Base-by-base conservation (phyloP, 2,888 invertebrate species). In the Formica aserva region DNA sequence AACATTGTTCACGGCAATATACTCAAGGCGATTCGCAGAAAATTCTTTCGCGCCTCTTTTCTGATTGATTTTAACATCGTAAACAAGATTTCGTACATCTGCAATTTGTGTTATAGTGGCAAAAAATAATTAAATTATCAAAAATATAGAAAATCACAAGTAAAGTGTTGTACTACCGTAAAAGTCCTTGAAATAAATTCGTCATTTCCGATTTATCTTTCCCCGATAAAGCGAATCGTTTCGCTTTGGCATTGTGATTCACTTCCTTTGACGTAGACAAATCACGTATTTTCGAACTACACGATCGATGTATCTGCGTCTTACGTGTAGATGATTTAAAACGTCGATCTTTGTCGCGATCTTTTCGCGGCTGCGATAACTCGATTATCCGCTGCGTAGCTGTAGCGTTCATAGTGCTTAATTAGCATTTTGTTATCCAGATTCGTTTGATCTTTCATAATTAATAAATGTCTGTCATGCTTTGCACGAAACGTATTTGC, bases 331-430 rank as follows among this genome's bases (percentile, higher is more conserved):
- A 9, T 38, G 18, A 62, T 26, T 48, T 26, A 57, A 18, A 57
- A 26, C 3, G 3, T 26, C 29, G 15, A 8, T 57, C 18, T 35
- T 35, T 35, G 35, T 35, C 4, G 6, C 6, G 6, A 35, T 35
- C 6, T 76, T 15, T 86, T 29, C 62, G 88, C 6, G 92, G 91
- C 60, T 75, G 87, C 9, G 92, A 87, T 41, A 92, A 75, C 52
- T 91, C 88, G 3, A 90, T 84, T 67, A 88, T 89, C 1, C 92
- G 86, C 15, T 81, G 81, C 0, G 90, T 89, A 1, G 92, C 91
- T 89, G 26, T 11, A 15, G 55, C 18, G 32, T 29, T 32, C n/a
- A n/a, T 22, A 55, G 15, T 26, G 1, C 5, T 4, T 8, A 15
- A 66, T 66, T 52, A 32, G 35, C 13, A 48, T 52, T 69, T 69